Evolutionary conservation across 2,113 vertebrate species (phyloP).

Genomic region (Sula dactylatra): DNA sequence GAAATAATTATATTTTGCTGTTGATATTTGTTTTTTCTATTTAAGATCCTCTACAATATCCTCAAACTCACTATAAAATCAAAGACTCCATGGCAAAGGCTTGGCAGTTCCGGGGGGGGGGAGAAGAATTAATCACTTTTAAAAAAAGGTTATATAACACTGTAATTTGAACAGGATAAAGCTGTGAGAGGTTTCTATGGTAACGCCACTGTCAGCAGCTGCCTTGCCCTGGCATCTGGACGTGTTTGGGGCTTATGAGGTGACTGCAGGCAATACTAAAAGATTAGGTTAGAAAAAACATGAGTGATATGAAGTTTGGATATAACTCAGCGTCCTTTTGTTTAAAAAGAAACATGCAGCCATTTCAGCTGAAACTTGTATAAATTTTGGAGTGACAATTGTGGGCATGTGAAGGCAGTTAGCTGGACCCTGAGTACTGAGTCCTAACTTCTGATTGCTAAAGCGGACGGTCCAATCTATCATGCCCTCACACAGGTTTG

Average conservation of each 20-base stretch:
- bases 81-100: background rate
- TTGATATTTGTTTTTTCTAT: background rate
- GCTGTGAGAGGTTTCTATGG: conserved; percentile 38
- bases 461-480: background rate
- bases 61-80: background rate
- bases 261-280: background rate
- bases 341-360: background rate
- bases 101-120: too few species aligned
- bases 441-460: background rate
- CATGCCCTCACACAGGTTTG: background rate
- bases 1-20: background rate
- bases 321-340: background rate
- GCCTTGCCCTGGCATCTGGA: background rate
- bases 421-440: background rate
- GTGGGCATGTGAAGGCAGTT: background rate
- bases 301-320: background rate
- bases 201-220: background rate
- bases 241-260: background rate
- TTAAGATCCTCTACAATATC: background rate
- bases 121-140: background rate
- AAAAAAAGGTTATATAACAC: background rate
- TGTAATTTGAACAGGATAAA: background rate
- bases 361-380: background rate
- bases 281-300: background rate
- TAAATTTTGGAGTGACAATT: background rate